Evolutionary conservation across 2,888 invertebrate species (phyloP), one percentile per base, ranked within the genome.

Genomic region (Oegoconia quadripuncta): DNA sequence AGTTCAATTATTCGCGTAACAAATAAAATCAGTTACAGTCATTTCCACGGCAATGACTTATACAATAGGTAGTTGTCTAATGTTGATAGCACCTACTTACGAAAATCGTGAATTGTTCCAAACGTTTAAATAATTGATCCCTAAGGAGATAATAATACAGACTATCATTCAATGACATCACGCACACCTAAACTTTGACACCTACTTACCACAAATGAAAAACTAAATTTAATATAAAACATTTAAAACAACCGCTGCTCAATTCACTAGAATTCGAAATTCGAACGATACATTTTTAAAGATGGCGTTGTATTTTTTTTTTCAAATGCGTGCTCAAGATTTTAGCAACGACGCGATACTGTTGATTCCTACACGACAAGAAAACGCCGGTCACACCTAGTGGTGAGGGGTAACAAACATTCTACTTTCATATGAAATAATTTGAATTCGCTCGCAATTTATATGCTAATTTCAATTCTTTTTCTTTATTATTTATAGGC

Each of bases 281-380:
- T 27, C 27, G 13, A 27, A n/a, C 14, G 7, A 8, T 27, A 26
- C 14, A 16, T 16, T 30, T 30, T 16, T 4, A 16, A 16, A 16
- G 11, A 1, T 4, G 7, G 8, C n/a, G 8, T 16, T 28, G 13
- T 13, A 2, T 4, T n/a, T 29, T 16, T 16, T 29, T 29, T 29
- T 31, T 31, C 20, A 12, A 8, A 8, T 17, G 60, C 81, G 81
- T 79, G 80, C 68, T 70, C 46, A 52, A 57, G 63, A 63, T 64
- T 67, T 72, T 72, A 74, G 62, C 61, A 60, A 34, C 62, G 39
- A 37, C 73, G 61, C 77, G 71, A 54, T 55, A 82, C 81, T 81
- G 77, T 51, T 54, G 41, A 43, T 52, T 55, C 62, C 59, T 52
- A 44, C 59, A 48, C 64, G 60, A 59, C 59, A 57, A 63, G 55